Conservation (phyloP, 2,888 invertebrate genomes). For the Tetragnatha montana region DNA sequence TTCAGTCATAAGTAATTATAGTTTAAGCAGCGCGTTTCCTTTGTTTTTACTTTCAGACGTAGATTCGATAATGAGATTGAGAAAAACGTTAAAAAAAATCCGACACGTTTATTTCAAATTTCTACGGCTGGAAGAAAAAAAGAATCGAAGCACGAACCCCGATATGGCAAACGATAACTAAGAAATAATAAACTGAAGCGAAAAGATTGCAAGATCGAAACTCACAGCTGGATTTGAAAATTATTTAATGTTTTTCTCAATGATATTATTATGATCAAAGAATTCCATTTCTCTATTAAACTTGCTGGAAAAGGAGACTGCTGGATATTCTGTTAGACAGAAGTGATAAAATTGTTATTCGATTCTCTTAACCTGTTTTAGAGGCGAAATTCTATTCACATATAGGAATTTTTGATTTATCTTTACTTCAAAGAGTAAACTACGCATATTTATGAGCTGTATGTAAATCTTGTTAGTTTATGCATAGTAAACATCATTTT, state of each 20-base stretch:
- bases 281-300: slow-evolving; percentile 12
- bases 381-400: background rate
- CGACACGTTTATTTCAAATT: background rate
- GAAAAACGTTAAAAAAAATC: slow-evolving; percentile 2
- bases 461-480: background rate
- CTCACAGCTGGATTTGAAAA: background rate
- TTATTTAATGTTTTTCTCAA: slow-evolving; percentile 28
- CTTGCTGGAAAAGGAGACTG: slow-evolving; percentile 11
- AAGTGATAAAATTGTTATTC: background rate
- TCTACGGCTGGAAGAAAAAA: background rate
- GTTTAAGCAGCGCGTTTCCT: too few species aligned
- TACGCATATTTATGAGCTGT: background rate
- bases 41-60: too few species aligned
- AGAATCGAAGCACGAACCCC: background rate
- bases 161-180: background rate
- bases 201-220: background rate
- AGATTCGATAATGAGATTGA: slow-evolving; percentile 8
- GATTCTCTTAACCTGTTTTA: background rate
- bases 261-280: slow-evolving; percentile 7
- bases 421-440: background rate
- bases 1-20: slow-evolving; percentile 21
- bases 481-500: background rate
- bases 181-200: slow-evolving; percentile 28
- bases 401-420: background rate
- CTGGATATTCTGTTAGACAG: background rate